Evolutionary conservation across 92 coral and sea anemone genomes (phyloP).

Genomic region (Porites divaricata): DNA sequence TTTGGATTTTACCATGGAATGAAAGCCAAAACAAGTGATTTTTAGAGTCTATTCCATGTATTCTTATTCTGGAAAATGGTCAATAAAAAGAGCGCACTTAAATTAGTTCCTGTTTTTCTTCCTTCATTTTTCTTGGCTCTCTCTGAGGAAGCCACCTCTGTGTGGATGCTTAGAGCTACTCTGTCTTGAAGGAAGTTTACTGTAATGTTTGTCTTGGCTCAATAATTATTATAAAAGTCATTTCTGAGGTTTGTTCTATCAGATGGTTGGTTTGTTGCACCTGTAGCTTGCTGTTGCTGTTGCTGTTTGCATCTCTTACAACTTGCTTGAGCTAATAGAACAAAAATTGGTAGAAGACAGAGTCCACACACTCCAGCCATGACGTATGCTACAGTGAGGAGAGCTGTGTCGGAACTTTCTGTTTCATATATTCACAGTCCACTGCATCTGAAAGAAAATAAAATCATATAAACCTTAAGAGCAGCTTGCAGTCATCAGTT

Average conservation of each 20-base stretch:
- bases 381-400: conserved; percentile 96
- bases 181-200: too few species aligned
- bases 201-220: neutral
- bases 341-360: conserved; percentile 92
- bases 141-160: too few species aligned
- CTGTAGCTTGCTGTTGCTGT: conserved; percentile 16
- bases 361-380: conserved; percentile 99
- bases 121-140: too few species aligned
- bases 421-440: conserved; percentile 99
- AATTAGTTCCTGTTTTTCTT: too few species aligned
- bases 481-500: too few species aligned
- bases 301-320: conserved; percentile 66
- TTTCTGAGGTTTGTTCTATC: conserved; percentile 41
- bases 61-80: too few species aligned
- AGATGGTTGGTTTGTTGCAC: neutral
- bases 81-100: too few species aligned
- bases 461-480: too few species aligned
- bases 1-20: too few species aligned
- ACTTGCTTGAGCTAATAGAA: conserved; percentile 95
- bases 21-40: too few species aligned
- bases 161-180: too few species aligned
- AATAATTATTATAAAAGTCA: conserved; percentile 32
- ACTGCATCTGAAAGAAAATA: conserved; percentile 79
- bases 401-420: conserved; percentile 97
- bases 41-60: too few species aligned